phyloP scores from a whole-genome alignment of 2,797 vertebrate species.

The Chaetodon trifasciatus region DNA sequence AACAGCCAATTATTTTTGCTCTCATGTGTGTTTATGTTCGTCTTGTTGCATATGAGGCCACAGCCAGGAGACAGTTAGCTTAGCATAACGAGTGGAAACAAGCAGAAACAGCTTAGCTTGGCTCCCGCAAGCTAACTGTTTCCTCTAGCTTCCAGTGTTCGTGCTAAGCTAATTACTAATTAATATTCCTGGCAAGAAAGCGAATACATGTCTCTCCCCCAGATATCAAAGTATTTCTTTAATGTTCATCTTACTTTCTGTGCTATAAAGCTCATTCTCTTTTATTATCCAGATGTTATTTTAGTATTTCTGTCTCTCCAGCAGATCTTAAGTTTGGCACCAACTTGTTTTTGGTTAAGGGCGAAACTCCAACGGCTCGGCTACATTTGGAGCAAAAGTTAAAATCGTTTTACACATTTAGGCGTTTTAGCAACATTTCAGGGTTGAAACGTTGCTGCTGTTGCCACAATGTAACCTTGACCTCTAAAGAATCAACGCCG shows the following conservation, averaged over 20 bases:
- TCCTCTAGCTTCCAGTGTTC: background rate
- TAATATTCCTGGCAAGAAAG: background rate
- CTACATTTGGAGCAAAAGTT: background rate
- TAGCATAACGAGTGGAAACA: background rate
- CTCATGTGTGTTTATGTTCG: too few species aligned
- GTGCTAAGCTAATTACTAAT: constrained; percentile 6
- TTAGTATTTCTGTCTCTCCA: background rate
- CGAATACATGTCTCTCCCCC: background rate
- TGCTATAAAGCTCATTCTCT: too few species aligned
- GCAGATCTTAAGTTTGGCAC: background rate
- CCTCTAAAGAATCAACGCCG: background rate
- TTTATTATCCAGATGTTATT: background rate
- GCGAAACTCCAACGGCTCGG: background rate
- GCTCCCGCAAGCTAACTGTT: background rate
- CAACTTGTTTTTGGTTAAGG: background rate
- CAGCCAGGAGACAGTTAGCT: background rate
- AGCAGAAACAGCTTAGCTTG: background rate
- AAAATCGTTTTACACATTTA: background rate
- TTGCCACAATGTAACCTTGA: background rate
- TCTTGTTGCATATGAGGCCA: background rate
- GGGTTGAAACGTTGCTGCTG: background rate
- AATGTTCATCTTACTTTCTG: background rate
- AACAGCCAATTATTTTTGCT: background rate
- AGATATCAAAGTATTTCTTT: background rate
- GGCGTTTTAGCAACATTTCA: constrained; percentile 1